Conservation (phyloP, 2,888 invertebrate species). For the Torymus tubicola region DNA sequence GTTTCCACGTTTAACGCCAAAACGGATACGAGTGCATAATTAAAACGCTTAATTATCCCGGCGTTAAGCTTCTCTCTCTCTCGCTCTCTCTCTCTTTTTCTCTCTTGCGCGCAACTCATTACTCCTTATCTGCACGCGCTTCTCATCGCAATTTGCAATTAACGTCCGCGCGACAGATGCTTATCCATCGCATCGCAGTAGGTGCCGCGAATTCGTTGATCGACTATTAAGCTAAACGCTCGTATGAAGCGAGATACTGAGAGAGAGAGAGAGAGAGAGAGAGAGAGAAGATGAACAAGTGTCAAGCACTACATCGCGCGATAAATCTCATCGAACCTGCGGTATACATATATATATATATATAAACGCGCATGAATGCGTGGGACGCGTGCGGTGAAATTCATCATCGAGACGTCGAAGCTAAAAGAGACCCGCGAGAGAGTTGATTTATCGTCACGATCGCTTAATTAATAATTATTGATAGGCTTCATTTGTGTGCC, state of each 20-base stretch:
- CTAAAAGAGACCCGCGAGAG: not conserved
- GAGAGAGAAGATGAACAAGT: too few species aligned
- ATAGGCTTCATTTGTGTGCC: conserved; percentile 30
- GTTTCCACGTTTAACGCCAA: not conserved
- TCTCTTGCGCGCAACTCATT: conserved; percentile 18
- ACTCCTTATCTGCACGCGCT: conserved; percentile 17
- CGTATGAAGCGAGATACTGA: too few species aligned
- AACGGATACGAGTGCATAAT: conserved; percentile 5
- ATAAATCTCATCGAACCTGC: too few species aligned
- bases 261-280: too few species aligned
- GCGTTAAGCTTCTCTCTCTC: not conserved
- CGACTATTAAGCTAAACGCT: too few species aligned
- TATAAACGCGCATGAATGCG: not conserved
- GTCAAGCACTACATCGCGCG: too few species aligned
- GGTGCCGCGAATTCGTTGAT: too few species aligned
- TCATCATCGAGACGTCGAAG: not conserved
- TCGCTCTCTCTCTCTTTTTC: too few species aligned
- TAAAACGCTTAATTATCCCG: conserved; percentile 36
- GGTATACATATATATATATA: too few species aligned
- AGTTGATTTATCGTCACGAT: conserved; percentile 39
- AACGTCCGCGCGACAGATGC: not conserved
- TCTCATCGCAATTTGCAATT: not conserved
- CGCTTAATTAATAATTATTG: conserved; percentile 50
- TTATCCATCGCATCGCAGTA: too few species aligned
- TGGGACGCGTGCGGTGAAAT: conserved; percentile 30